These are phyloP conservation scores for Ganaspis sp. DNA, from an alignment of 1,140 invertebrate genomes.

Conservation along the genomic window DNA sequence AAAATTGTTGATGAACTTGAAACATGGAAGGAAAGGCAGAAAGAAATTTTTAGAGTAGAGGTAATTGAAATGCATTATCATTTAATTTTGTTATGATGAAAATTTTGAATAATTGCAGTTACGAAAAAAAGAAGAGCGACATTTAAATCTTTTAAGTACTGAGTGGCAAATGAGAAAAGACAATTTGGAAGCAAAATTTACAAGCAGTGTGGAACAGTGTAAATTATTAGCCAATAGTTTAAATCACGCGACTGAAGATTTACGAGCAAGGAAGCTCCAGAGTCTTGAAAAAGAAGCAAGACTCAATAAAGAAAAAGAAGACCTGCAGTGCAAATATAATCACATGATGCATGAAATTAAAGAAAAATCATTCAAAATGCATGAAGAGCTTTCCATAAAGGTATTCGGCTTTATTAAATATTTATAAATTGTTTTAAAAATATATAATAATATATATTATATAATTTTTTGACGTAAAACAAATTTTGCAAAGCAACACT, in stretches of 20 bases:
- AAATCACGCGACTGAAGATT: constrained; percentile 69
- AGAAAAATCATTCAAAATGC: constrained; percentile 64
- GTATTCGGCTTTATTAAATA: constrained; percentile 43
- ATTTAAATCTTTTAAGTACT: constrained; percentile 69
- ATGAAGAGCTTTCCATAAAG: constrained; percentile 68
- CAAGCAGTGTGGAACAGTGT: constrained; percentile 68
- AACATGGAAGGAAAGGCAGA: constrained; percentile 76
- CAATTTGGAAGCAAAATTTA: constrained; percentile 69
- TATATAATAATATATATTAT: constrained; percentile 22
- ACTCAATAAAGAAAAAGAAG: constrained; percentile 68
- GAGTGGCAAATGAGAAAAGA: constrained; percentile 72
- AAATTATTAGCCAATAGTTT: constrained; percentile 69
- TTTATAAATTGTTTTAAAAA: not conserved
- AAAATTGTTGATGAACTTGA: constrained; percentile 77
- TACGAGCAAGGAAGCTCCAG: constrained; percentile 66
- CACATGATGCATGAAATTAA: constrained; percentile 68
- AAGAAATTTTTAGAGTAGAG: constrained; percentile 73
- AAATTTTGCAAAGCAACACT: no score
- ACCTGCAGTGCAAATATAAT: constrained; percentile 70
- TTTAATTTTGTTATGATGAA: constrained; percentile 18
- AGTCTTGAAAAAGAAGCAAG: constrained; percentile 70
- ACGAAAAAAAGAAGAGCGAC: constrained; percentile 69
- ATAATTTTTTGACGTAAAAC: no score
- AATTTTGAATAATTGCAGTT: constrained; percentile 55
- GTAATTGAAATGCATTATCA: constrained; percentile 55